phyloP scores from a whole-genome alignment of 2,888 invertebrate species.

The Clanis bilineata region DNA sequence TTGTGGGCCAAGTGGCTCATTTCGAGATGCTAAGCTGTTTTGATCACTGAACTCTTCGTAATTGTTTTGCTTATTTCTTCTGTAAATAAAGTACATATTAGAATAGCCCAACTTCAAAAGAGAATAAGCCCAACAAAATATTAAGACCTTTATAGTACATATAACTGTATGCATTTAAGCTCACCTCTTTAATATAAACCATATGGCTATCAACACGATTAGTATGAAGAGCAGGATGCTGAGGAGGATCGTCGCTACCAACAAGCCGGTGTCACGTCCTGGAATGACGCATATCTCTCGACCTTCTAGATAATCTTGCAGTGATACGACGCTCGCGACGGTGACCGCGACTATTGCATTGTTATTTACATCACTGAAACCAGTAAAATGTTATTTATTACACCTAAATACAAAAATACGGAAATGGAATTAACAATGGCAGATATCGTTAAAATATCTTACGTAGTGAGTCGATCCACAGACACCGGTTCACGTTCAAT shows the following conservation, averaged over 20 bases:
- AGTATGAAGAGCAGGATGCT: constrained; percentile 62
- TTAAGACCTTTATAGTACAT: background rate
- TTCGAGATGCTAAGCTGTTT: constrained; percentile 55
- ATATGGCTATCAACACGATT: constrained; percentile 52
- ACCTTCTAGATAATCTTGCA: constrained; percentile 68
- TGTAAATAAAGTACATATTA: constrained; percentile 47
- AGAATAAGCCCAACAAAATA: constrained; percentile 19
- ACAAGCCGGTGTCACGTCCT: constrained; percentile 60
- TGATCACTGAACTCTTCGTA: constrained; percentile 60
- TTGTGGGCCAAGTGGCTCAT: constrained; percentile 39
- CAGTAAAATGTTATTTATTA: constrained; percentile 18
- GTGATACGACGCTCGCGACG: constrained; percentile 54
- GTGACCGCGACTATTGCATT: constrained; percentile 44
- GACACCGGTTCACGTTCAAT: constrained; percentile 54
- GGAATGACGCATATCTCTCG: constrained; percentile 48
- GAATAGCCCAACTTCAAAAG: too few species aligned
- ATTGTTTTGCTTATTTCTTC: constrained; percentile 48
- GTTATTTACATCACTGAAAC: constrained; percentile 63
- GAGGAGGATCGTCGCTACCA: constrained; percentile 67
- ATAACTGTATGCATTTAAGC: constrained; percentile 28
- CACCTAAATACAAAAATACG: background rate
- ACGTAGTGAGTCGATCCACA: constrained; percentile 54
- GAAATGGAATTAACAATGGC: background rate
- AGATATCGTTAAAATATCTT: constrained; percentile 29
- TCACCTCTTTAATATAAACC: constrained; percentile 69